These are phyloP conservation scores for Diacarnus erythraeanus DNA, from an alignment of 37 sponge, comb jelly and placozoan species.

Conservation along the genomic window DNA sequence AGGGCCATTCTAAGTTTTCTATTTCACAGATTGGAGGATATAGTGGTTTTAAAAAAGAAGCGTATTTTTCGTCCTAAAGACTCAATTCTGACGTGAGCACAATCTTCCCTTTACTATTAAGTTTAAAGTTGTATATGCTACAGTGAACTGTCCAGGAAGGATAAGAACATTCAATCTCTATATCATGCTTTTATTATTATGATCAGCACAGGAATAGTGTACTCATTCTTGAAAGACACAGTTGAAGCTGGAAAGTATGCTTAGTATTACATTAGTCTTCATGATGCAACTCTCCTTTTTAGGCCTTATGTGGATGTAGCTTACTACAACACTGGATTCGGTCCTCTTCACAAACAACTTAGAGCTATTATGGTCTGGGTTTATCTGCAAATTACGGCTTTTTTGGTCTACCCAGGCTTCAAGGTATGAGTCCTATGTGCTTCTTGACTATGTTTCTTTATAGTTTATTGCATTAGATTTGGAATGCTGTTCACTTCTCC, in stretches of 20 bases:
- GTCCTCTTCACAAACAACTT: conserved; percentile 41
- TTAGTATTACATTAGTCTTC: neutral
- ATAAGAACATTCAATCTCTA: conserved; percentile 46
- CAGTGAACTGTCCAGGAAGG: conserved; percentile 26
- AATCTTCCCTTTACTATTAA: neutral
- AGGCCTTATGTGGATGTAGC: conserved; percentile 56
- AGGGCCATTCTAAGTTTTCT: neutral
- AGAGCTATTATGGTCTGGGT: conserved; percentile 48
- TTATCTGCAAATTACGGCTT: conserved; percentile 37
- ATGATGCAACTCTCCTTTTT: neutral
- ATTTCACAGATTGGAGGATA: neutral
- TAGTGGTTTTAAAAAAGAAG: conserved; percentile 9
- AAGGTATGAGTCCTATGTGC: conserved; percentile 17
- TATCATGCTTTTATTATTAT: conserved; percentile 60
- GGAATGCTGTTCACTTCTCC: conserved; percentile 8
- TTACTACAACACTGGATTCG: conserved; percentile 64
- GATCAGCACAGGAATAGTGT: conserved; percentile 27
- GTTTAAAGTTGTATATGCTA: neutral
- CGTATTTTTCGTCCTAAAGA: conserved; percentile 39
- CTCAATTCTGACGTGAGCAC: conserved; percentile 43
- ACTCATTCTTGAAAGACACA: conserved; percentile 50
- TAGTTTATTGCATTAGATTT: conserved; percentile 15
- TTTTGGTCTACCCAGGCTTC: conserved; percentile 53
- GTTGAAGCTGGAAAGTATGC: conserved; percentile 52
- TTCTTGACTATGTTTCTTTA: neutral